Base-by-base conservation (phyloP, 2,888 invertebrate species). In the Noctua comes region DNA sequence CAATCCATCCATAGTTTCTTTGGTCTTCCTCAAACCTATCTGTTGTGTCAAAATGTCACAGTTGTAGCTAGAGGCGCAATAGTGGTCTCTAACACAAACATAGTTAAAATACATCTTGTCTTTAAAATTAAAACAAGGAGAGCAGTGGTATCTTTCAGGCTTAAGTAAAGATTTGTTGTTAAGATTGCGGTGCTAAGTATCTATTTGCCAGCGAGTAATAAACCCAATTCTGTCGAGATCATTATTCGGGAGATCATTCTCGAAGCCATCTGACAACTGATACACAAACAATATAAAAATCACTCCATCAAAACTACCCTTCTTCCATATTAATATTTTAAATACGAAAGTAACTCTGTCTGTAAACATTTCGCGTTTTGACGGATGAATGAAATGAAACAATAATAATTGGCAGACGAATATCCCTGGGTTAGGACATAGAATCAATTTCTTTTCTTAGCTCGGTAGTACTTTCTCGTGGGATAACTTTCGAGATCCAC, bases 221-320 rank as follows among this genome's bases (percentile, higher is more conserved):
- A 68, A 77, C 51, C 85, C 24, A 73, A 73, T 77, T 72, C 74
- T 27, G 40, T n/a, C 71, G 46, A 73, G 65, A 73, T 84, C 43
- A 69, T 62, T 74, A 69, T 64, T 72, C 65, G 27, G 40, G 21
- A 24, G 54, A 72, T 74, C 57, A 59, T 75, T 62, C 46, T 72
- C 18, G 59, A 65, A 65, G 24, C 46, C 36, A 59, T 59, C 31
- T 2, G 31, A 72, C 59, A 62, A 27, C 36, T 16, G 36, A 74
- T n/a, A 51, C 57, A 72, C 16, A 51, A 66, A 36, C 71, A 69
- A 48, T 78, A 2, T 46, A 70, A 48, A 43, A 57, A 83, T 57
- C 57, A 59, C 27, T n/a, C 27, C 27, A 16, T 27, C 16, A 27
- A 27, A 18, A 27, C 27, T 27, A 59, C 1, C 27, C 27, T 66